These are phyloP conservation scores for Mactromeris polynyma DNA, from an alignment of 2,888 invertebrate genomes.

Conservation along the genomic window DNA sequence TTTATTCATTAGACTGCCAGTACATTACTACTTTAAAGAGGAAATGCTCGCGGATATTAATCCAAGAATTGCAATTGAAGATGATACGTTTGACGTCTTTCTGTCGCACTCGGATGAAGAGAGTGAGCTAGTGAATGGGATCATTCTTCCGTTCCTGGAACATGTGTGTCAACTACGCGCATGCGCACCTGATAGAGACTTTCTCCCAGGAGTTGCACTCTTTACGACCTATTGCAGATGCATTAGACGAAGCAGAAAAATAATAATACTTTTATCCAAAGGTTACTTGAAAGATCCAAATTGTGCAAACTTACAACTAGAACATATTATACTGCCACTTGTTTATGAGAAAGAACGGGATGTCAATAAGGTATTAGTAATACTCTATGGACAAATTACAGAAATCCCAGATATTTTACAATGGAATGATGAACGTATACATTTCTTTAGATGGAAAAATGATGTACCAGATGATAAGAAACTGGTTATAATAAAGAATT, in stretches of 20 bases:
- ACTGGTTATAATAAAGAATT: background rate
- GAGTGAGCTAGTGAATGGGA: background rate
- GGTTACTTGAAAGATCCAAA: conserved; percentile 15
- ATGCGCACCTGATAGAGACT: conserved; percentile 12
- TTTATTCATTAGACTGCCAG: background rate
- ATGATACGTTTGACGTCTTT: conserved; percentile 17
- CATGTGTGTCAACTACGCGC: conserved; percentile 17
- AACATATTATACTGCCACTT: conserved; percentile 30
- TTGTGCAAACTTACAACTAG: conserved; percentile 26
- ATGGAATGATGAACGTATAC: conserved; percentile 11
- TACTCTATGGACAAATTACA: background rate
- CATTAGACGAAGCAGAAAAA: conserved; percentile 19
- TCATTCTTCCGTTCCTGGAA: conserved; percentile 34
- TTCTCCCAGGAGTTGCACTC: background rate
- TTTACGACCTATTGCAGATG: background rate
- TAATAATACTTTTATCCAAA: conserved; percentile 18
- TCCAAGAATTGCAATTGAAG: conserved; percentile 23
- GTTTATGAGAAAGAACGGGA: background rate
- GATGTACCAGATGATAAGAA: background rate
- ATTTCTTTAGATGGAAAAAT: conserved; percentile 14
- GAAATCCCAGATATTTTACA: conserved; percentile 6
- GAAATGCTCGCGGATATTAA: background rate
- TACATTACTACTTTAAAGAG: background rate
- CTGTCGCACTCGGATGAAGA: conserved; percentile 28
- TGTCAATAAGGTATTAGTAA: background rate